phyloP scores from a whole-genome alignment of 2,888 invertebrate genomes.

The Tiliacea aurago region DNA sequence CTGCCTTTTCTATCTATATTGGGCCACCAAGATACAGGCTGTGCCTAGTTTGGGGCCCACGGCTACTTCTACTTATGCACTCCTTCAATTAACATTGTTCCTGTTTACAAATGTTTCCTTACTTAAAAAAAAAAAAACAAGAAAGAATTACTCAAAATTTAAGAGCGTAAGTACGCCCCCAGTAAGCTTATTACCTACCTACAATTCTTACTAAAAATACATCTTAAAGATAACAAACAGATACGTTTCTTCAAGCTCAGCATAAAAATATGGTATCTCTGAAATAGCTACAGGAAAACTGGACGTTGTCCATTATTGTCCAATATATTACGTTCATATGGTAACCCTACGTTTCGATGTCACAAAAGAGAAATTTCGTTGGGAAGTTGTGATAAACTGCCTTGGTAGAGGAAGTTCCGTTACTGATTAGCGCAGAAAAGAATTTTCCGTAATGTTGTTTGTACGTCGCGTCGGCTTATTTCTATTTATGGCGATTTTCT shows the following conservation, averaged over 20 bases:
- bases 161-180: not conserved
- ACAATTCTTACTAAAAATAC: slow-evolving; percentile 24
- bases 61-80: too few relatives aligned
- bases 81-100: too few relatives aligned
- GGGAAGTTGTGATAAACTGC: slow-evolving; percentile 81
- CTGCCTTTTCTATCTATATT: too few relatives aligned
- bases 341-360: slow-evolving; percentile 71
- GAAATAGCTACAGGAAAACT: slow-evolving; percentile 46
- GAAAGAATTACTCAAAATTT: not conserved
- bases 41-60: too few relatives aligned
- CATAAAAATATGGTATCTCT: slow-evolving; percentile 35
- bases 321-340: slow-evolving; percentile 48
- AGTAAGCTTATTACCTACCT: not conserved
- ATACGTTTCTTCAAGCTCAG: slow-evolving; percentile 24
- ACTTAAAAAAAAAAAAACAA: too few relatives aligned
- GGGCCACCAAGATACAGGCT: too few relatives aligned
- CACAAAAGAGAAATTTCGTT: slow-evolving; percentile 75
- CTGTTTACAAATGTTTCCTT: too few relatives aligned
- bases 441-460: slow-evolving; percentile 71
- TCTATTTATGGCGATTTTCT: slow-evolving; percentile 19
- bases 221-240: slow-evolving; percentile 18
- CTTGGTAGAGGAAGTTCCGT: slow-evolving; percentile 74
- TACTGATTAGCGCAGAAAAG: slow-evolving; percentile 80
- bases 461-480: slow-evolving; percentile 45
- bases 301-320: slow-evolving; percentile 51